Evolutionary conservation across 1,140 invertebrate species (phyloP), one percentile per base, ranked within the genome.

Genomic region (Phenacoccus solenopsis): DNA sequence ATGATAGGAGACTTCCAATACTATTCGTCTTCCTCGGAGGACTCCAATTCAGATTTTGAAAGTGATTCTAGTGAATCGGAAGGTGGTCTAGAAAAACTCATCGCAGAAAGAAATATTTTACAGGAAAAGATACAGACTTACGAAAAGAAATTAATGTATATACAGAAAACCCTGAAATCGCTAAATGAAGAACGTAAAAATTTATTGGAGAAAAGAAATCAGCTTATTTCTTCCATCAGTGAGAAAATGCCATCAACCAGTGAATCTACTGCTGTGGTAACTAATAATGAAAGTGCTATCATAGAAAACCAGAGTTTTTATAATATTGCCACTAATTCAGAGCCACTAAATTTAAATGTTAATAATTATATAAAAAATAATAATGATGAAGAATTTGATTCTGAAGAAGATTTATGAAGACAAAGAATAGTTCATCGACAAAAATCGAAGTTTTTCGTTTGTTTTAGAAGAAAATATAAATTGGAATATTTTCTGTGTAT

Each of bases 1-100:
- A 64, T 64, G 59, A 25, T 64, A 7, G 59, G 59, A 24, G 59
- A 64, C 20, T 64, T 64, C 59, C 59, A 64, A 3, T 64, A 64
- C 16, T 3, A 9, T 24, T 64, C 59, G 2, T 64, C 59, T 64
- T 64, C 59, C 25, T 64, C 59, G 10, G 59, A 64, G 4, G 59
- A 25, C 10, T 64, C 59, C 2, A 64, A 64, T 25, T 64, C 59
- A 10, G 59, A 64, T 3, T 24, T 4, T 9, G 59, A 64, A 24
- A 64, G 59, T 64, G 59, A 64, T 64, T 64, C 59, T 10, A 20
- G 22, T 24, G 25, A 64, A 27, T 64, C 59, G 1, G 59, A 64
- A 1, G 25, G 3, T 25, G 21, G 21, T 24, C 4, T 64, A 3
- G 3, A 64, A 24, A 64, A 64, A 64, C 25, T 64, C 21, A 10